phyloP scores from a whole-genome alignment of 2,888 invertebrate genomes.

The Meiosimyza decipiens region DNA sequence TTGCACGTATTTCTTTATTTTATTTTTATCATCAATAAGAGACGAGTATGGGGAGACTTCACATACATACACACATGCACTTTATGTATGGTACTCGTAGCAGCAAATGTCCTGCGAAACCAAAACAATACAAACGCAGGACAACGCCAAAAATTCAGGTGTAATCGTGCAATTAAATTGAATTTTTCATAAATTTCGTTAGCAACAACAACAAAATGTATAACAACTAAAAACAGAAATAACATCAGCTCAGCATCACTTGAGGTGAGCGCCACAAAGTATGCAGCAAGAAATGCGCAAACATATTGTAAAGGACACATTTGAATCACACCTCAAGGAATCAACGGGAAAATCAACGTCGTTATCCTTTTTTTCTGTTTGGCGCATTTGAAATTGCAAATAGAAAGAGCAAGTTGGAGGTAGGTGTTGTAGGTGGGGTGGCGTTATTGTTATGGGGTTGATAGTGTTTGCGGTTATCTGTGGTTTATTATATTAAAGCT shows the following conservation, averaged over 20 bases:
- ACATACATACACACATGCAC: slow-evolving; percentile 16
- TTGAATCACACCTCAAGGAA: slow-evolving; percentile 65
- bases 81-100: slow-evolving; percentile 32
- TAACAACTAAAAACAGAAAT: slow-evolving; percentile 29
- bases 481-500: too few relatives aligned
- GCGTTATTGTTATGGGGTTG: slow-evolving; percentile 26
- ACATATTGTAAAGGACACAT: slow-evolving; percentile 47
- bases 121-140: slow-evolving; percentile 19
- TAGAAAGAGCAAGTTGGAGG: slow-evolving; percentile 38
- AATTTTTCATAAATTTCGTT: slow-evolving; percentile 64
- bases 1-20: slow-evolving; percentile 62
- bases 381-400: slow-evolving; percentile 37
- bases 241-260: slow-evolving; percentile 36
- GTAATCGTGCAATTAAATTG: slow-evolving; percentile 66
- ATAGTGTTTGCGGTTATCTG: not conserved
- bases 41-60: slow-evolving; percentile 17
- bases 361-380: slow-evolving; percentile 49
- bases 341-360: slow-evolving; percentile 60
- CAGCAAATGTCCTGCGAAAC: slow-evolving; percentile 35
- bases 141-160: slow-evolving; percentile 47
- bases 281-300: slow-evolving; percentile 39
- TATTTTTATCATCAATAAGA: slow-evolving; percentile 45
- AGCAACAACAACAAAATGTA: not conserved
- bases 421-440: slow-evolving; percentile 28
- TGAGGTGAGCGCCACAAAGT: not conserved